Percentiles rank a stretch among this genome's conserved stretches.
These are phyloP conservation scores for Tineola bisselliella DNA, from an alignment of 2,888 invertebrate species.

Conservation along the genomic window DNA sequence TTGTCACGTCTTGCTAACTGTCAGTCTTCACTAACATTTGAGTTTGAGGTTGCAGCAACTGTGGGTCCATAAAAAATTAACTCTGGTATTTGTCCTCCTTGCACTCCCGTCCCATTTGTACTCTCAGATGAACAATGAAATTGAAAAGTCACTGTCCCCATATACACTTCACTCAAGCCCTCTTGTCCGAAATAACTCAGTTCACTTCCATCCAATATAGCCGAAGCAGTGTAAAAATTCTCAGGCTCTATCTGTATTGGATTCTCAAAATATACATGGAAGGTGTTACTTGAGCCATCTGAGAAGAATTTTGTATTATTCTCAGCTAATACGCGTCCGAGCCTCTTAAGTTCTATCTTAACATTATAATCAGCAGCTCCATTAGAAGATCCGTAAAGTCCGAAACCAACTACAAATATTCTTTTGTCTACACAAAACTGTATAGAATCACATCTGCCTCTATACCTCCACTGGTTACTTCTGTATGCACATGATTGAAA, in stretches of 20 bases:
- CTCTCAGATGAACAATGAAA: conserved; percentile 97
- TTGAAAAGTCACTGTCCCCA: conserved; percentile 94
- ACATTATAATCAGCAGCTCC: conserved; percentile 96
- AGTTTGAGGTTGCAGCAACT: conserved; percentile 46
- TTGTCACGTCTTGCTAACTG: conserved; percentile 25
- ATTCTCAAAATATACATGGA: conserved; percentile 84
- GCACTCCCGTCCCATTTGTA: conserved; percentile 97
- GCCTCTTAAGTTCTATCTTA: conserved; percentile 90
- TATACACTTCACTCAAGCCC: conserved; percentile 92
- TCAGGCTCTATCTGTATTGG: conserved; percentile 93
- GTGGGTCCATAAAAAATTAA: conserved; percentile 94
- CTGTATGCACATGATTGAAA: conserved; percentile 97
- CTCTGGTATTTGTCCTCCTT: conserved; percentile 97
- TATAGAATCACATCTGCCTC: conserved; percentile 95
- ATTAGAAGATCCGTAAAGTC: conserved; percentile 94
- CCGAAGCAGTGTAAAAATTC: conserved; percentile 95
- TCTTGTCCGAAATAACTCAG: conserved; percentile 97
- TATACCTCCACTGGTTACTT: conserved; percentile 96
- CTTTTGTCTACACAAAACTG: conserved; percentile 96
- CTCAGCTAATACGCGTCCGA: conserved; percentile 88
- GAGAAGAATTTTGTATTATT: conserved; percentile 95
- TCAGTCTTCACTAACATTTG: conserved; percentile 62
- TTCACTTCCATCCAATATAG: conserved; percentile 91
- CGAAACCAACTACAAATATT: conserved; percentile 95
- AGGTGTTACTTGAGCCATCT: conserved; percentile 95